A percentile compares a stretch with the other conserved stretches of the same genome.
These are phyloP conservation scores for Limosa lapponica DNA, from an alignment of 2,797 vertebrate species.

Conservation along the genomic window DNA sequence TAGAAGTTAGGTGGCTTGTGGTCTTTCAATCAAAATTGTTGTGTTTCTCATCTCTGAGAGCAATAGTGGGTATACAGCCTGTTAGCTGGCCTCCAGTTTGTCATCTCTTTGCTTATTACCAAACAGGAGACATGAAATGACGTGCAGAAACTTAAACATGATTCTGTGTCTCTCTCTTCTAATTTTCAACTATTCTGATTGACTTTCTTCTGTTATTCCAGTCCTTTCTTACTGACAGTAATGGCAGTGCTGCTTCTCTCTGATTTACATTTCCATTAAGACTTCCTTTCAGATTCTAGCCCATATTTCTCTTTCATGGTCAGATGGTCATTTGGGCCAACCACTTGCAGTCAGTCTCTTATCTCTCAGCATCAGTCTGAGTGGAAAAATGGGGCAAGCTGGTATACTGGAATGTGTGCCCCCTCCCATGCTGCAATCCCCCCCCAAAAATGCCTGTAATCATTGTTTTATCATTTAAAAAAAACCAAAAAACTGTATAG, in stretches of 20 bases:
- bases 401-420: neutral
- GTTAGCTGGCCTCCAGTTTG: neutral
- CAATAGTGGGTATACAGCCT: neutral
- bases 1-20: neutral
- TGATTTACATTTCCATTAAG: neutral
- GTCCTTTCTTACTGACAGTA: neutral
- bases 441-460: neutral
- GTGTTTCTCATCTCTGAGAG: neutral
- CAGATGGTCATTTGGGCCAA: slow-evolving; percentile 42
- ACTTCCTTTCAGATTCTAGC: neutral
- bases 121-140: neutral
- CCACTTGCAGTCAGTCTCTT: neutral
- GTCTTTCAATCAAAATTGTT: neutral
- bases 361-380: neutral
- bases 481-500: neutral
- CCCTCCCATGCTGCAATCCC: neutral
- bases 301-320: neutral
- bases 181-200: neutral
- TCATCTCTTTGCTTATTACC: neutral
- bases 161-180: neutral
- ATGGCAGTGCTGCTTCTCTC: neutral
- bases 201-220: neutral
- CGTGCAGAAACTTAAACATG: neutral
- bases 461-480: neutral
- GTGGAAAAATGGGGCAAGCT: neutral